phyloP scores from a whole-genome alignment of 2,797 vertebrate genomes.

The Enteromius trimaculatus region DNA sequence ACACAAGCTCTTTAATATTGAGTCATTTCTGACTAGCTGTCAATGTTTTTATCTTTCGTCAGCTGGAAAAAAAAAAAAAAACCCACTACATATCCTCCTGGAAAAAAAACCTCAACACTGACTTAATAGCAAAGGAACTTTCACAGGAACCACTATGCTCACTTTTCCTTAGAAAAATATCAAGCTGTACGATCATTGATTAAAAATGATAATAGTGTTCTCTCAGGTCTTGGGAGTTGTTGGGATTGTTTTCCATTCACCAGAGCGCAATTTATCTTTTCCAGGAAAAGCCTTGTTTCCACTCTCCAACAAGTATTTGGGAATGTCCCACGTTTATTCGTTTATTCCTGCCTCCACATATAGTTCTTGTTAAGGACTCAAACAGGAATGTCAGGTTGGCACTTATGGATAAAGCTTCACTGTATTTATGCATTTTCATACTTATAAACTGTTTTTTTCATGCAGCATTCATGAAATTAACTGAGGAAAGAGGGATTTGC shows the following conservation, averaged over 20 bases:
- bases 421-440: not conserved
- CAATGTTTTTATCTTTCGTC: too few relatives aligned
- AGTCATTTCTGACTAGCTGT: too few relatives aligned
- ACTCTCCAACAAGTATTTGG: not conserved
- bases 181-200: not conserved
- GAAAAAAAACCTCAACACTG: not conserved
- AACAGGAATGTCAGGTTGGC: not conserved
- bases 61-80: not conserved
- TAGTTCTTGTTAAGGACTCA: not conserved
- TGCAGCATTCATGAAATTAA: not conserved
- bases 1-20: too few relatives aligned
- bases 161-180: not conserved
- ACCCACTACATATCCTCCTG: not conserved
- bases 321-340: not conserved
- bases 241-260: not conserved
- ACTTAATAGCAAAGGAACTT: not conserved
- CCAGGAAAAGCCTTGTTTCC: not conserved
- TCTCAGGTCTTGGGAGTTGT: not conserved
- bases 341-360: not conserved
- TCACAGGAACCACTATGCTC: not conserved
- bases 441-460: not conserved
- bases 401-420: not conserved
- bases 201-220: not conserved
- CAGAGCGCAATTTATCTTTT: not conserved
- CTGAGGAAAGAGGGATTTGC: not conserved